A percentile compares a stretch with the other conserved stretches of the same genome.
Conservation (phyloP, 2,888 invertebrate genomes). For the Thymelicus lineola region DNA sequence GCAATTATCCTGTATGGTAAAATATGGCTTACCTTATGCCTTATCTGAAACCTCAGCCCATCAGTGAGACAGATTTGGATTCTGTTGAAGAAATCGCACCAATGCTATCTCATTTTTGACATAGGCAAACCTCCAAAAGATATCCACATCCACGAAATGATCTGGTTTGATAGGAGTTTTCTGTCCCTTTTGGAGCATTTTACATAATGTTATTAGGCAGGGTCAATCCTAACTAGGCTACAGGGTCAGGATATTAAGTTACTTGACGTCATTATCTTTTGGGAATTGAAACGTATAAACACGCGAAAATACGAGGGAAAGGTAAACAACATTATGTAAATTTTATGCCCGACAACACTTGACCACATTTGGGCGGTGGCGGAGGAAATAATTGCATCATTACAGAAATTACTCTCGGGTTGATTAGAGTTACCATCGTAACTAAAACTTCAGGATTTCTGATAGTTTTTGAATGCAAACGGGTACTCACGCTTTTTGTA, state of each 20-base stretch:
- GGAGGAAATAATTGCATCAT: constrained; percentile 70
- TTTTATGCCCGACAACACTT: constrained; percentile 57
- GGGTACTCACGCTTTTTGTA: too few species aligned
- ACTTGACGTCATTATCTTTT: not conserved
- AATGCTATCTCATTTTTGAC: too few species aligned
- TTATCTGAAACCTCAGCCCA: too few species aligned
- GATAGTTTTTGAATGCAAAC: not conserved
- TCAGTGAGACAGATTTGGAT: too few species aligned
- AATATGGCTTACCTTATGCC: too few species aligned
- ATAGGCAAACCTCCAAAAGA: too few species aligned
- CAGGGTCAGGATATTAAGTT: not conserved
- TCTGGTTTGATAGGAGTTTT: too few species aligned
- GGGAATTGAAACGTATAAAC: not conserved
- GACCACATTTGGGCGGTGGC: constrained; percentile 62
- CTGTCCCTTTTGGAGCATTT: too few species aligned
- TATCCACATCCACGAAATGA: too few species aligned
- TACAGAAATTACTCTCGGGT: constrained; percentile 63
- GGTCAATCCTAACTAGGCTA: not conserved
- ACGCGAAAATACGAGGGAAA: constrained; percentile 40
- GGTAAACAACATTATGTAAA: constrained; percentile 59
- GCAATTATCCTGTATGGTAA: too few species aligned
- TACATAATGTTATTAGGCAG: too few species aligned
- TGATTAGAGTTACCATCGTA: not conserved
- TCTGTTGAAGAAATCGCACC: too few species aligned
- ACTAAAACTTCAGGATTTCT: not conserved